Conservation (phyloP, 2,113 vertebrate species). For the Sialia sialis region DNA sequence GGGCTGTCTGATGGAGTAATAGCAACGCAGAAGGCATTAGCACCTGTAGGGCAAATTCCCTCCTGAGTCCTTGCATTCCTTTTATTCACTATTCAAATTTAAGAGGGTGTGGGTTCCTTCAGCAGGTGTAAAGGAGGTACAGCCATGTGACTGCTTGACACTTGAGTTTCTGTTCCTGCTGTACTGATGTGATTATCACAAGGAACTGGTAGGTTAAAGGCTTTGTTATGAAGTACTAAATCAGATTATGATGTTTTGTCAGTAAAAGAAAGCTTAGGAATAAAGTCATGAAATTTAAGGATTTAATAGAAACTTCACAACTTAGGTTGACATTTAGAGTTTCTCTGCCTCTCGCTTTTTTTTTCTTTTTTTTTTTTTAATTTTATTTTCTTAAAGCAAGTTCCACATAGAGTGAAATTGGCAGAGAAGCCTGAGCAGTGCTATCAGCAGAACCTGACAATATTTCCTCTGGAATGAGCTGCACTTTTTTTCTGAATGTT, state of each 20-base stretch:
- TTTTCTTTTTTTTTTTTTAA: neutral
- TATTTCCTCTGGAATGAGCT: neutral
- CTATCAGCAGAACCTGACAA: neutral
- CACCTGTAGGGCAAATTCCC: neutral
- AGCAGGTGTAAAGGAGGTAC: neutral
- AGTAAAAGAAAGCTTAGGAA: neutral
- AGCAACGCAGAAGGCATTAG: neutral
- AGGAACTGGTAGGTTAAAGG: neutral
- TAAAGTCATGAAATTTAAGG: neutral
- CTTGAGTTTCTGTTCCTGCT: neutral
- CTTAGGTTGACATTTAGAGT: neutral
- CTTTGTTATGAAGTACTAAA: neutral
- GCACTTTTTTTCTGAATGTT: neutral
- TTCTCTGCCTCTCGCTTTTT: neutral
- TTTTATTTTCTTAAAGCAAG: neutral
- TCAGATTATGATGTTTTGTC: neutral
- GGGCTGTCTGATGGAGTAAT: neutral
- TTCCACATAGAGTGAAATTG: neutral
- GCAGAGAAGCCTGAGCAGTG: neutral
- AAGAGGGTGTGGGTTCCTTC: neutral
- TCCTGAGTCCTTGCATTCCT: rapidly evolving
- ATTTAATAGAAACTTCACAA: neutral
- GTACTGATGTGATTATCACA: neutral
- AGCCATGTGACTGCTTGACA: neutral
- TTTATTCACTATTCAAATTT: neutral